Percentiles rank a stretch among this genome's conserved stretches.
These are phyloP conservation scores for Calameuta idolon DNA, from an alignment of 2,888 invertebrate genomes.

Conservation along the genomic window DNA sequence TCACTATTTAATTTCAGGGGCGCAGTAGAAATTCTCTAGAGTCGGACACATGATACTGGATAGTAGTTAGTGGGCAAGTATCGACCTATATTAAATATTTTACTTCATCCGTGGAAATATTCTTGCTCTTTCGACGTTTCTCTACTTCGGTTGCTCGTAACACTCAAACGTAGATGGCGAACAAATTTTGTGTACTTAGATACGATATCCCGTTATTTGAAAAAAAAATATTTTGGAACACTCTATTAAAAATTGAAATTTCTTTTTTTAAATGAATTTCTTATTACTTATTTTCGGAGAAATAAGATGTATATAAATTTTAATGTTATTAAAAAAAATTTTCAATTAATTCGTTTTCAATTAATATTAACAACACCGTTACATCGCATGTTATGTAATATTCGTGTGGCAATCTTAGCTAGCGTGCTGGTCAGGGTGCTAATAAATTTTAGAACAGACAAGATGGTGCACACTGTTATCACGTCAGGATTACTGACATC, in stretches of 20 bases:
- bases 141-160: background rate
- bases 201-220: too few relatives aligned
- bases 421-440: conserved; percentile 23
- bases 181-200: too few relatives aligned
- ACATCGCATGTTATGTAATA: conserved; percentile 13
- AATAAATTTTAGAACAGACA: conserved; percentile 20
- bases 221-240: too few relatives aligned
- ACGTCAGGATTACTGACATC: background rate
- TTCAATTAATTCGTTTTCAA: background rate
- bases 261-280: background rate
- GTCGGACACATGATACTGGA: background rate
- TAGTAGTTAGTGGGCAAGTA: background rate
- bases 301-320: too few relatives aligned
- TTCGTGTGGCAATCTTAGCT: conserved; percentile 19
- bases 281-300: background rate
- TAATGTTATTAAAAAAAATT: background rate
- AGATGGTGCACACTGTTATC: background rate
- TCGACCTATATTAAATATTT: background rate
- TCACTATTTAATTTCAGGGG: background rate
- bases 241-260: too few relatives aligned
- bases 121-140: background rate
- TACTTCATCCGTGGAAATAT: background rate
- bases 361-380: background rate
- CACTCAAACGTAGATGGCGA: too few relatives aligned
- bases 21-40: background rate